Conservation (phyloP, 2,113 vertebrate species). For the Scophthalmus maximus region DNA sequence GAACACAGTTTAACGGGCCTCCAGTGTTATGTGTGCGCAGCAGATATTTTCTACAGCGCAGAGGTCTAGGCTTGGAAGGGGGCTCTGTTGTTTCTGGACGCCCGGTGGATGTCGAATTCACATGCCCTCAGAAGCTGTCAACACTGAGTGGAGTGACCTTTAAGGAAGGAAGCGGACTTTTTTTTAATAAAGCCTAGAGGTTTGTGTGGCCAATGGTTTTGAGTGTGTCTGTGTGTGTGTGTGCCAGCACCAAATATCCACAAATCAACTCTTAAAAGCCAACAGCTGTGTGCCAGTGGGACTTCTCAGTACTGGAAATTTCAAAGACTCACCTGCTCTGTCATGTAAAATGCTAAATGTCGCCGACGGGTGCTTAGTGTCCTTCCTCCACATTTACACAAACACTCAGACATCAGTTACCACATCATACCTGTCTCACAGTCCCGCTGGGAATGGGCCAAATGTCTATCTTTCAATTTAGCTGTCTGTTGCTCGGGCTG, state of each 20-base stretch:
- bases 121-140: constrained; percentile 61
- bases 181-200: constrained; percentile 9
- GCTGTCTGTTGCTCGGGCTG: constrained; percentile 32
- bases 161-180: constrained; percentile 57
- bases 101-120: constrained; percentile 46
- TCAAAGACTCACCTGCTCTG: constrained; percentile 53
- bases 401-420: constrained; percentile 17
- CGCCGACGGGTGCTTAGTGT: not conserved
- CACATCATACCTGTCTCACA: constrained; percentile 22
- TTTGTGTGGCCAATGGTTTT: constrained; percentile 25
- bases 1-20: constrained; percentile 25
- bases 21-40: constrained; percentile 20
- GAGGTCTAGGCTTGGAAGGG: constrained; percentile 45
- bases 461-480: constrained; percentile 12
- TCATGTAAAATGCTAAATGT: constrained; percentile 28
- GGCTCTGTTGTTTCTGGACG: constrained; percentile 62
- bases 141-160: constrained; percentile 57
- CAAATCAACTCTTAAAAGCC: constrained; percentile 70
- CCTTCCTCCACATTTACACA: not conserved
- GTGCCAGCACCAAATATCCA: constrained; percentile 63
- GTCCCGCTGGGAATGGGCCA: constrained; percentile 1
- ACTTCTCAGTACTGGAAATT: constrained; percentile 56
- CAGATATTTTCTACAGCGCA: constrained; percentile 32
- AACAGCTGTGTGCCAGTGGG: constrained; percentile 55
- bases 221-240: constrained; percentile 15